A percentile compares a stretch with the other conserved stretches of the same genome.
Evolutionary conservation across 2,113 vertebrate species (phyloP).

Genomic region (Prionailurus viverrinus): DNA sequence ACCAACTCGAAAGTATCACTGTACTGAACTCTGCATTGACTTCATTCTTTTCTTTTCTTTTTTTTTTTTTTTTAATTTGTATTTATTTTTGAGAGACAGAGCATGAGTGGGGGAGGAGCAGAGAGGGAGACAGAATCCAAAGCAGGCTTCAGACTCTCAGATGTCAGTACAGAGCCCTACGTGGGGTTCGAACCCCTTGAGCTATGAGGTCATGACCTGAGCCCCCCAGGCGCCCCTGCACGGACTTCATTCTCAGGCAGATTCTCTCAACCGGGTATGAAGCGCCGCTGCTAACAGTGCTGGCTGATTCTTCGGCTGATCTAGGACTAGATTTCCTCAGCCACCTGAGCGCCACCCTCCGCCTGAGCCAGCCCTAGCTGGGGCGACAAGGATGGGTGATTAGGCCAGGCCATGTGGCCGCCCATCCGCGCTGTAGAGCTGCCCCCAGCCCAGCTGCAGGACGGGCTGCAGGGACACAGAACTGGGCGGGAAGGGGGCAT

Average conservation of each 20-base stretch:
- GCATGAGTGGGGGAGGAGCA: no score
- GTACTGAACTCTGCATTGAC: background rate
- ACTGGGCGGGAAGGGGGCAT: background rate
- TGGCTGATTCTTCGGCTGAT: background rate
- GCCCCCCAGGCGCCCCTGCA: no score
- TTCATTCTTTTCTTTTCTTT: no score
- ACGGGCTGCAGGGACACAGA: background rate
- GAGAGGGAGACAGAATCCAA: no score
- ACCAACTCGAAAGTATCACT: accelerated
- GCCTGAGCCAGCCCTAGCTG: background rate
- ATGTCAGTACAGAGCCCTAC: no score
- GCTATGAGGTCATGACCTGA: no score
- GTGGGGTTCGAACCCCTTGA: no score
- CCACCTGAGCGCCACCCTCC: accelerated
- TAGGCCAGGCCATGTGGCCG: background rate
- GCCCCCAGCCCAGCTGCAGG: background rate
- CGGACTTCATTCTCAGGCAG: accelerated
- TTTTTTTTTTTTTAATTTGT: no score
- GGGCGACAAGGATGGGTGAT: background rate
- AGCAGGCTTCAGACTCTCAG: no score
- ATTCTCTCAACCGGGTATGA: accelerated
- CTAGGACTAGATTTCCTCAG: accelerated
- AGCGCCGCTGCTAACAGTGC: background rate
- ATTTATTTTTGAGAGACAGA: no score
- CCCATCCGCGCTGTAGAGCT: accelerated